phyloP scores from a whole-genome alignment of 2,888 invertebrate species.

The Anarsia innoxiella region DNA sequence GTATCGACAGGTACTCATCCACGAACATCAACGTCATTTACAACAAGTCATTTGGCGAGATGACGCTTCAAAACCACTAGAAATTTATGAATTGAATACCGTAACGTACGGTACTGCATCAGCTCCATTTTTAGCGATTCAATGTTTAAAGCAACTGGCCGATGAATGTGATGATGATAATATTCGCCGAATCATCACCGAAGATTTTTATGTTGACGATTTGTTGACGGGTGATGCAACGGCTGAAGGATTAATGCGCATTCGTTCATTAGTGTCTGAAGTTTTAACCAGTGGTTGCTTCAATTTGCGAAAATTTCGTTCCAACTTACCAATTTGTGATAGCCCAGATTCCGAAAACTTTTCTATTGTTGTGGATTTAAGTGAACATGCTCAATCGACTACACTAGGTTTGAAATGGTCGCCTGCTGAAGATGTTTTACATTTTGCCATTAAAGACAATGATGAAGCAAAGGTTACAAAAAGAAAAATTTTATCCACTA shows the following conservation, averaged over 20 bases:
- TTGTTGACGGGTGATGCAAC: conserved; percentile 14
- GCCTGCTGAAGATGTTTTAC: conserved; percentile 3
- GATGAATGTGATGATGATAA: background rate
- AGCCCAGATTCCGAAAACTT: no score
- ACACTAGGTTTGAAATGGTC: conserved; percentile 7
- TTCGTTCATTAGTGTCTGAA: background rate
- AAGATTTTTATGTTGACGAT: conserved; percentile 17
- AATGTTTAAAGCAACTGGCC: background rate
- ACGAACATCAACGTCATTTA: conserved; percentile 11
- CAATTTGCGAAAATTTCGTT: conserved; percentile 8
- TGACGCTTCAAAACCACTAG: background rate
- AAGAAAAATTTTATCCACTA: conserved; percentile 6
- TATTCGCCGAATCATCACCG: conserved; percentile 10
- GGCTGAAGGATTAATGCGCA: background rate
- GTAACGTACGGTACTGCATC: background rate
- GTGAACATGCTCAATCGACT: background rate
- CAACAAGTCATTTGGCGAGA: conserved; percentile 4
- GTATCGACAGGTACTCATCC: conserved; percentile 1
- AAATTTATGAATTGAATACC: conserved; percentile 10
- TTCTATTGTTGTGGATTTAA: background rate
- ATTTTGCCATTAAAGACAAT: conserved; percentile 4
- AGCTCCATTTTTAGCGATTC: conserved; percentile 1
- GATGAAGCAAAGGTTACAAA: conserved; percentile 5
- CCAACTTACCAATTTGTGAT: background rate
- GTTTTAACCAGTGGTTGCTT: background rate